Evolutionary conservation across 2,888 invertebrate species (phyloP).

Genomic region (Pandemis cinnamomeana): DNA sequence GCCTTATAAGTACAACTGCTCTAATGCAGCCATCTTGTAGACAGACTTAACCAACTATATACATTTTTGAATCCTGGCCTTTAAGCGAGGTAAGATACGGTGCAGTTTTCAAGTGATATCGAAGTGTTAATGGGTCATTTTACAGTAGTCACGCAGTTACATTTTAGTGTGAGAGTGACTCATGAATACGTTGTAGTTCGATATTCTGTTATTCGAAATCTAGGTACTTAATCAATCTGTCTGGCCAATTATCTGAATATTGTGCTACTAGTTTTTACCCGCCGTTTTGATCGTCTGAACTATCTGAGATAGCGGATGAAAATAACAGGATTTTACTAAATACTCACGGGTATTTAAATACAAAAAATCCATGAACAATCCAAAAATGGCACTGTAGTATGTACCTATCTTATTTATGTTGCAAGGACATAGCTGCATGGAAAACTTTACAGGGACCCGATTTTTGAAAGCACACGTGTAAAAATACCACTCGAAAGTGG

Average conservation of each 20-base stretch:
- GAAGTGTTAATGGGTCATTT: background rate
- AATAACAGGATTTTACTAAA: too few relatives aligned
- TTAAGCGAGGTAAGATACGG: background rate
- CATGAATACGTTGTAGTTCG: background rate
- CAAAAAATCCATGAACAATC: too few relatives aligned
- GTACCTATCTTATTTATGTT: too few relatives aligned
- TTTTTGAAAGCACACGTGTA: too few relatives aligned
- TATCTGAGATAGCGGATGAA: too few relatives aligned
- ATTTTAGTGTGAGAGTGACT: background rate
- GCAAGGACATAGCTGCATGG: too few relatives aligned
- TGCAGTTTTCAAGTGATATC: background rate
- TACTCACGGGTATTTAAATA: too few relatives aligned
- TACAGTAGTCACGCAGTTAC: background rate
- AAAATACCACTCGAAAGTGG: too few relatives aligned
- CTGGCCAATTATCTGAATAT: background rate
- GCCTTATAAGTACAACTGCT: constrained; percentile 3
- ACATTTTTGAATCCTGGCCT: background rate
- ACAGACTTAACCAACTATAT: background rate
- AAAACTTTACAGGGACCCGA: too few relatives aligned
- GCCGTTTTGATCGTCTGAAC: too few relatives aligned
- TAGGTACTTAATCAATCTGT: background rate
- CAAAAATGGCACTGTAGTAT: too few relatives aligned
- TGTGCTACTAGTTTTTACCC: too few relatives aligned
- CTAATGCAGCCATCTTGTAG: background rate
- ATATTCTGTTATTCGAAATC: background rate